Conservation (phyloP, 2,797 vertebrate genomes). For the Pyrrhura leucotis region DNA sequence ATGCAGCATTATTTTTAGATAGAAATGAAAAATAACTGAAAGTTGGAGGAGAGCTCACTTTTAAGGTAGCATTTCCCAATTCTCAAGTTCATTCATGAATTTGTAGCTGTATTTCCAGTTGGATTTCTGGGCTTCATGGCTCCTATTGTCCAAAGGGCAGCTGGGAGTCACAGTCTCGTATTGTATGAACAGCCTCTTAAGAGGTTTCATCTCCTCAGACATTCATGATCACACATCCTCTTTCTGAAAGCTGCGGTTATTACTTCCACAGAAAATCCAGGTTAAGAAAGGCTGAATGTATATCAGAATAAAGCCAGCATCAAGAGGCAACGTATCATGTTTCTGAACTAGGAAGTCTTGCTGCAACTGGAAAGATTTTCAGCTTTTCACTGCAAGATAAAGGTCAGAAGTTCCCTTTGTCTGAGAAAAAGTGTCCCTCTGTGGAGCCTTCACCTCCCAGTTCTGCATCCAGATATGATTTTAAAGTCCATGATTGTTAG, state of each 20-base stretch:
- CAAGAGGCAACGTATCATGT: not conserved
- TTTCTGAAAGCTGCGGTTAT: not conserved
- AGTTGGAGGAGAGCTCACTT: not conserved
- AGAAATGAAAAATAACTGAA: not conserved
- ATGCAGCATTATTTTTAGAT: not conserved
- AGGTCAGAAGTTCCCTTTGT: not conserved
- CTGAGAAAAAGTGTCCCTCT: not conserved
- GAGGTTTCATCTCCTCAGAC: not conserved
- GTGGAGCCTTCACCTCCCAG: not conserved
- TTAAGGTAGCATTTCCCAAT: not conserved
- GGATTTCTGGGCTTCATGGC: not conserved
- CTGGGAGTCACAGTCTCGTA: not conserved
- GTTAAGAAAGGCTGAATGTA: slow-evolving; percentile 12
- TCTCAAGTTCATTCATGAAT: not conserved
- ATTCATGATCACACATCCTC: not conserved
- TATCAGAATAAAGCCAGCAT: not conserved
- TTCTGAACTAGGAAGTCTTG: not conserved
- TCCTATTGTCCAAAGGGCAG: not conserved
- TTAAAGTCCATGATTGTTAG: not conserved
- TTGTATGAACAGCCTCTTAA: not conserved
- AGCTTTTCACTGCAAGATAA: not conserved
- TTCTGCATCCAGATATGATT: not conserved
- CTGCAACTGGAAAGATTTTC: not conserved
- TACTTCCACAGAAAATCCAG: not conserved
- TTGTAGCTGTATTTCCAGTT: not conserved